Base-by-base conservation (phyloP, 2,797 vertebrate genomes). In the Enteromius viviparus region DNA sequence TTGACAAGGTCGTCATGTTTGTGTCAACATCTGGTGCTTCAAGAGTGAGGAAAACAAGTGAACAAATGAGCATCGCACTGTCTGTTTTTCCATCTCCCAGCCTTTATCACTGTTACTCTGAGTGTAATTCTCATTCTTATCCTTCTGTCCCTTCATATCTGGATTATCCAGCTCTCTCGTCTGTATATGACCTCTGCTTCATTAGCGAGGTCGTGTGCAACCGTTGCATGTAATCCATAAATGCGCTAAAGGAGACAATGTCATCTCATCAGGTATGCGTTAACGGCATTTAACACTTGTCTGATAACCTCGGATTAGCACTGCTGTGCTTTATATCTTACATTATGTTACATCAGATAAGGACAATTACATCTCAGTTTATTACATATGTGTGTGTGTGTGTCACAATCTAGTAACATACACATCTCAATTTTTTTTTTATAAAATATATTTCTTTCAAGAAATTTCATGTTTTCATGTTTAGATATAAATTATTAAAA, bases 111-210 rank as follows among this genome's bases (percentile, higher is more conserved):
- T 40, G 45, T 49, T 29, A 29, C 23, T 15, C 12, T 29, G 15
- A 51, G 42, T 47, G 40, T 53, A 32, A 58, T 60, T 75, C 62
- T 76, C 23, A 40, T 70, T 47, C 40, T 70, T 80, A 83, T 83
- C 69, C 51, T 68, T 66, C 81, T 83, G 77, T 75, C 49, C 12
- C 26, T 29, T 78, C 29, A 60, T 65, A 71, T 81, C 62, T 65
- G 62, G 72, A 69, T 80, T 64, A 71, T 76, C 58, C 84, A 60
- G 53, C 42, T 34, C 42, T 70, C 32, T 37, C 34, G 8, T 29
- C 42, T 83, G 29, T 32, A 11, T 32, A 74, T 45, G 51, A 65
- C 69, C 71, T 62, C 77, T 49, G 34, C 58, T 47, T 76, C 32
- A 71, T 62, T 49, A 58, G 53, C 26, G 65, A 78, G 65, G 74